Base-by-base conservation (phyloP, 2,797 vertebrate species). In the Danio aesculapii region DNA sequence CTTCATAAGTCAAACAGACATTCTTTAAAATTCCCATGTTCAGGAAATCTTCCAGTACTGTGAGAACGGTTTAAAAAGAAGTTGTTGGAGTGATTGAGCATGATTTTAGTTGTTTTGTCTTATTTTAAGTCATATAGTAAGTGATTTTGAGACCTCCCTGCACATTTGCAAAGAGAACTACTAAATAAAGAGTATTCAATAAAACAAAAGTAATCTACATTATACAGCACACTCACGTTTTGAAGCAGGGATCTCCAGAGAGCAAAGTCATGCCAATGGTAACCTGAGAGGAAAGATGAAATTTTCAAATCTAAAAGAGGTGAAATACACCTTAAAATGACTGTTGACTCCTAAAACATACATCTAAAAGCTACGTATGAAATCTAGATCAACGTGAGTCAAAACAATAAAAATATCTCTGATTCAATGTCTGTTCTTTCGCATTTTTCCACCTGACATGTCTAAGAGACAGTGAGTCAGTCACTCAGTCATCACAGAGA, bases 181-280 rank as follows among this genome's bases (percentile, higher is more conserved):
- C 12, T 39, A 12, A 61, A 61, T 30, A 30, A 30, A 30, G 30
- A 61, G 21, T 1, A 8, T 61, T 61, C 19, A 70, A 16, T 52
- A 53, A 53, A 13, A 50, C 21, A 69, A n/a, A n/a, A 52, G 68
- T 55, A 5, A 43, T 44, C 4, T 41, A 41, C 49, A 69, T 8
- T 50, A 61, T 61, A 21, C 30, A 61, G 49, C 30, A 72, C 41
- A 95, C 96, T 95, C 89, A 97, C 96, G 95, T 96, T 93, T 97
- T 97, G 88, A 97, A 97, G 92, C 96, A 97, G 57, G 96, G 96
- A 80, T 96, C 96, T 71, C 96, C 96, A 0, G 95, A 96, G 30
- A 96, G 93, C 79, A 97, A 90, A 55, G 93, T 95, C 95, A 97
- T 97, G 61, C 94, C 95, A 0, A 96, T 97, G 0, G 90, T 96